Conservation (phyloP, 1,140 invertebrate species). For the Apis dorsata region DNA sequence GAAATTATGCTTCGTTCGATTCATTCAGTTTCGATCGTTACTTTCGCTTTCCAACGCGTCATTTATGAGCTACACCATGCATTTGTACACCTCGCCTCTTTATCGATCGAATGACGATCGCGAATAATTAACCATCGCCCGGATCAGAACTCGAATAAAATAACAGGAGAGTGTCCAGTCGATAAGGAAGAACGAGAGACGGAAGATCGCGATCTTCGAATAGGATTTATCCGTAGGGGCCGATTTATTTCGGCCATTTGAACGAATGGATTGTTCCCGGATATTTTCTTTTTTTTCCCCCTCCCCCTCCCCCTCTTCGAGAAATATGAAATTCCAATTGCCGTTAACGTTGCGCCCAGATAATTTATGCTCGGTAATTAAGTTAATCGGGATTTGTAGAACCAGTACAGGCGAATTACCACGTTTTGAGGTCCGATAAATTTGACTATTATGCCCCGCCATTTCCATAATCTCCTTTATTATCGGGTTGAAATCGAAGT, state of each 20-base stretch:
- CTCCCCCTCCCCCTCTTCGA: too few species aligned
- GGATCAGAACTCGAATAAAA: not conserved
- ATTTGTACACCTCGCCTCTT: not conserved
- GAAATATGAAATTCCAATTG: constrained; percentile 29
- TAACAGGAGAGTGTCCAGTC: not conserved
- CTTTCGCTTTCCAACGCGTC: too few species aligned
- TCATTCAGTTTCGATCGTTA: too few species aligned
- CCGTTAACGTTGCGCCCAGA: constrained; percentile 20
- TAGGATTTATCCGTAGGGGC: too few species aligned
- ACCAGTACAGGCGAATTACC: constrained; percentile 47
- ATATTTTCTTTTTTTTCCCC: not conserved
- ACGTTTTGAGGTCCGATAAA: constrained; percentile 49
- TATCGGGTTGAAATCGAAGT: constrained; percentile 48
- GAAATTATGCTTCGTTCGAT: too few species aligned
- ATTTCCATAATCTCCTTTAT: constrained; percentile 54
- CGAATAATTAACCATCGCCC: not conserved
- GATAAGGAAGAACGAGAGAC: too few species aligned
- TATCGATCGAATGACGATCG: not conserved
- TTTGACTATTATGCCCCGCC: constrained; percentile 35
- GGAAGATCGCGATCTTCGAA: not conserved
- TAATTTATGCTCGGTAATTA: constrained; percentile 40
- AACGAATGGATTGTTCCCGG: not conserved
- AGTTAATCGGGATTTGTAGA: constrained; percentile 50
- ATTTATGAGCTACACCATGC: too few species aligned
- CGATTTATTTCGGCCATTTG: constrained; percentile 1